These are phyloP conservation scores for Pecten maximus DNA, from an alignment of 2,888 invertebrate genomes.

Conservation along the genomic window DNA sequence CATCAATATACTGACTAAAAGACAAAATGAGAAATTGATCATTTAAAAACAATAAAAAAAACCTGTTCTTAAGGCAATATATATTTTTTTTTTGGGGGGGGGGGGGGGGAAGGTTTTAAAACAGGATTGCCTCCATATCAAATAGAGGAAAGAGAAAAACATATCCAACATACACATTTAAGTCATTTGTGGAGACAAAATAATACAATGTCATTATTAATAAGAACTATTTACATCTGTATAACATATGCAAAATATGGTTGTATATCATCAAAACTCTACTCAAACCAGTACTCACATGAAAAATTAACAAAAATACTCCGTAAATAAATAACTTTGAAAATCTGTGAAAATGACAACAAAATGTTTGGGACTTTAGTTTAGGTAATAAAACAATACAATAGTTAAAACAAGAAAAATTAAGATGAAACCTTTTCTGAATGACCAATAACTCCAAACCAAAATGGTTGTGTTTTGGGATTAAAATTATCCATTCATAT, in stretches of 20 bases:
- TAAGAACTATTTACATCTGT: not conserved
- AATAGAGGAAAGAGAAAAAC: conserved; percentile 11
- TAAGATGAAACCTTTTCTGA: not conserved
- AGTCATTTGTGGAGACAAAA: not conserved
- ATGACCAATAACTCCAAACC: not conserved
- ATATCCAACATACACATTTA: not conserved
- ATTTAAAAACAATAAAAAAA: no score
- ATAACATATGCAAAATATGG: not conserved
- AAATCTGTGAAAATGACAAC: not conserved
- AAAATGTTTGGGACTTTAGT: not conserved
- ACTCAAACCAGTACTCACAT: not conserved
- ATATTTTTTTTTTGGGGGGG: not conserved
- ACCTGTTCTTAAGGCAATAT: not conserved
- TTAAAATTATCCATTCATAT: not conserved
- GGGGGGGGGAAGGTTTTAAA: not conserved
- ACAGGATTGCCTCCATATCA: not conserved
- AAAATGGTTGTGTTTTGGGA: not conserved
- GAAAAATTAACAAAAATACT: not conserved
- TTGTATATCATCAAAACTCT: not conserved
- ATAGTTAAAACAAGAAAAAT: not conserved
- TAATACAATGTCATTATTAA: not conserved
- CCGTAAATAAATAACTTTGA: not conserved
- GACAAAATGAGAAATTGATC: no score
- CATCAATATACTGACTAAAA: no score
- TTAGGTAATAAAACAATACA: not conserved